Evolutionary conservation across 1,140 invertebrate species (phyloP).

Genomic region (Aphelinus certus): DNA sequence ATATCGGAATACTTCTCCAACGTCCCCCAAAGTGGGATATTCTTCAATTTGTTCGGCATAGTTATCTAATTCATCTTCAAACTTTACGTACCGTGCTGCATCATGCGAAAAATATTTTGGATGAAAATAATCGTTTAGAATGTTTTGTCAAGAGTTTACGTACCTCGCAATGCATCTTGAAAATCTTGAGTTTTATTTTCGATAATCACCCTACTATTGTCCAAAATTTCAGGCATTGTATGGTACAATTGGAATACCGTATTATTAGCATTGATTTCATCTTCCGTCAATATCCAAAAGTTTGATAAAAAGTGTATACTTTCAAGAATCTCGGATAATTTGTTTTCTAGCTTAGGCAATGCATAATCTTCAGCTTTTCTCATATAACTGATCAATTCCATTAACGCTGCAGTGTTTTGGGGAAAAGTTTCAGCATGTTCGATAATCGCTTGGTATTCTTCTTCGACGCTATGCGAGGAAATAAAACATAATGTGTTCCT

Average conservation of each 20-base stretch:
- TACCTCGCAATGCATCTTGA: constrained; percentile 79
- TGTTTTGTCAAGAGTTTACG: background rate
- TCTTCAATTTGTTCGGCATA: constrained; percentile 86
- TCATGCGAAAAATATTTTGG: constrained; percentile 19
- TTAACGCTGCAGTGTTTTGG: constrained; percentile 82
- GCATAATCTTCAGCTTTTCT: constrained; percentile 76
- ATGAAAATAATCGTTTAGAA: too few relatives aligned
- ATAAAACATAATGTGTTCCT: background rate
- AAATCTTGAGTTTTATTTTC: constrained; percentile 88
- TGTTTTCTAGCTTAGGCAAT: constrained; percentile 79
- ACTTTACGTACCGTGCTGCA: constrained; percentile 73
- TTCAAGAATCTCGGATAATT: constrained; percentile 73
- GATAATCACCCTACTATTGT: constrained; percentile 81
- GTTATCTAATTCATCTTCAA: constrained; percentile 82
- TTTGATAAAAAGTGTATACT: constrained; percentile 81
- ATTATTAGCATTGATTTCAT: constrained; percentile 85
- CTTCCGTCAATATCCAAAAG: constrained; percentile 78
- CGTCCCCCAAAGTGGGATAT: constrained; percentile 85
- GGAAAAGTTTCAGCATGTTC: constrained; percentile 82
- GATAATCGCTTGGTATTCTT: constrained; percentile 83
- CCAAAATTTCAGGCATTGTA: constrained; percentile 80
- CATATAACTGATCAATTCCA: constrained; percentile 84
- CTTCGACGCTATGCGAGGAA: constrained; percentile 71
- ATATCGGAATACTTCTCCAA: constrained; percentile 84
- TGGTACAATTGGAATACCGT: constrained; percentile 86